Evolutionary conservation across 2,113 vertebrate genomes (phyloP).

Genomic region (Trinectes maculatus): DNA sequence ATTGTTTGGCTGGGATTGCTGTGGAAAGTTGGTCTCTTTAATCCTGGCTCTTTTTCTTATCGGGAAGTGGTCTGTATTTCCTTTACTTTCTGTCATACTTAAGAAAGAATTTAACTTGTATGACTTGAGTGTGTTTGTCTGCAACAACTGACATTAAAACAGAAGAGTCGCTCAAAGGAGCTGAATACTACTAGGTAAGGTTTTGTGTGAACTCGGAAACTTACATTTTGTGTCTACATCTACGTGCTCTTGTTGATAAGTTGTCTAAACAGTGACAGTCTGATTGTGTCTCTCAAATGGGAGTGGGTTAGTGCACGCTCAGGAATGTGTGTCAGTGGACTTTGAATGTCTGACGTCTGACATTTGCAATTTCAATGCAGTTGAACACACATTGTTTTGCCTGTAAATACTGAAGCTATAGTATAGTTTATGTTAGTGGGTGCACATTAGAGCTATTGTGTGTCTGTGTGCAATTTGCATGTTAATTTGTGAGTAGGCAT

Average conservation of each 20-base stretch:
- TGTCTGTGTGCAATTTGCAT: constrained; percentile 41
- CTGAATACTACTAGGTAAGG: constrained; percentile 54
- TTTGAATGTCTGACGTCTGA: constrained; percentile 44
- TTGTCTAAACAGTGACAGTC: background rate
- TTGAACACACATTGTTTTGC: constrained; percentile 12
- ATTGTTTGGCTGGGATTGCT: constrained; percentile 62
- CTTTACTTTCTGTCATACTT: constrained; percentile 11
- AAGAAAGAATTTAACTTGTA: background rate
- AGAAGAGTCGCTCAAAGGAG: constrained; percentile 23
- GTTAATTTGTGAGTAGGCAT: constrained; percentile 58
- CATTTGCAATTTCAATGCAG: constrained; percentile 4
- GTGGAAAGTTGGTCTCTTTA: constrained; percentile 61
- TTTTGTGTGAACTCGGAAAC: too few relatives aligned
- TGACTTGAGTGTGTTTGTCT: constrained; percentile 1
- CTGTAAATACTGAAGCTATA: background rate
- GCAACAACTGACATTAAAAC: constrained; percentile 24
- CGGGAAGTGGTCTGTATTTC: constrained; percentile 24
- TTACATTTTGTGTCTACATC: constrained; percentile 12
- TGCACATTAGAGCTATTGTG: constrained; percentile 46
- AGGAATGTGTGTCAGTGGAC: constrained; percentile 43
- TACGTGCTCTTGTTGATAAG: constrained; percentile 7
- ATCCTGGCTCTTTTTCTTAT: constrained; percentile 17
- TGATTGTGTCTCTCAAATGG: constrained; percentile 12
- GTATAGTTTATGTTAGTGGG: constrained; percentile 13
- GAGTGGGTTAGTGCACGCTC: background rate